Conservation (phyloP, 92 coral and sea anemone species). For the Siderastrea radians region DNA sequence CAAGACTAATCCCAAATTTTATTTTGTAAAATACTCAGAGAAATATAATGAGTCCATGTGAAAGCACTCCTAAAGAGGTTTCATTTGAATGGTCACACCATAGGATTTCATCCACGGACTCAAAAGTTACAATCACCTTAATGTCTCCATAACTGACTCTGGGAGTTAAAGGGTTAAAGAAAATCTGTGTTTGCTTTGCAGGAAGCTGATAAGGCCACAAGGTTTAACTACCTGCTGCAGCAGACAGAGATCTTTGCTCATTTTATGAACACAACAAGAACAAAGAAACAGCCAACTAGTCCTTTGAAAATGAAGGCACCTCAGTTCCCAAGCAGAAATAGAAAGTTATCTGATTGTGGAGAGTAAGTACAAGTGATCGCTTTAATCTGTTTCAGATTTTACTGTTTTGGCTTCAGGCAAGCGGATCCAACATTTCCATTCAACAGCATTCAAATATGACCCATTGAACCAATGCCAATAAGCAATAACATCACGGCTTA, state of each 20-base stretch:
- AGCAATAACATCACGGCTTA: too few species aligned
- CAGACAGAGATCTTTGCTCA: constrained; percentile 99
- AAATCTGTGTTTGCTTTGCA: constrained; percentile 14
- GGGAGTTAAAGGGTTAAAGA: too few species aligned
- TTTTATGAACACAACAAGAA: constrained; percentile 94
- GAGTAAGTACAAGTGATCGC: constrained; percentile 79
- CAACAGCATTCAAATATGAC: neutral
- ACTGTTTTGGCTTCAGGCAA: neutral
- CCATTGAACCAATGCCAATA: neutral
- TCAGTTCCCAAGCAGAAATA: constrained; percentile 83
- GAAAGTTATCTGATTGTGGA: constrained; percentile 95
- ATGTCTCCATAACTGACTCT: too few species aligned
- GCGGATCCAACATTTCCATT: too few species aligned
- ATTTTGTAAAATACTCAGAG: too few species aligned
- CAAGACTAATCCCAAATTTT: too few species aligned
- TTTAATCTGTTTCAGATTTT: neutral
- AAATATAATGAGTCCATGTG: too few species aligned
- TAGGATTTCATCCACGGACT: too few species aligned
- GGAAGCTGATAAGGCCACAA: constrained; percentile 95
- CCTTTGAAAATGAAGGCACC: constrained; percentile 98
- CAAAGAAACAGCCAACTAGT: constrained; percentile 92
- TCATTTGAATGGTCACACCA: too few species aligned
- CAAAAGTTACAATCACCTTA: too few species aligned
- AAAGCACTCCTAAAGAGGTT: too few species aligned
- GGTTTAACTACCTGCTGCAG: constrained; percentile 91